phyloP scores from a whole-genome alignment of 2,113 vertebrate species.

The Macrotus californicus region DNA sequence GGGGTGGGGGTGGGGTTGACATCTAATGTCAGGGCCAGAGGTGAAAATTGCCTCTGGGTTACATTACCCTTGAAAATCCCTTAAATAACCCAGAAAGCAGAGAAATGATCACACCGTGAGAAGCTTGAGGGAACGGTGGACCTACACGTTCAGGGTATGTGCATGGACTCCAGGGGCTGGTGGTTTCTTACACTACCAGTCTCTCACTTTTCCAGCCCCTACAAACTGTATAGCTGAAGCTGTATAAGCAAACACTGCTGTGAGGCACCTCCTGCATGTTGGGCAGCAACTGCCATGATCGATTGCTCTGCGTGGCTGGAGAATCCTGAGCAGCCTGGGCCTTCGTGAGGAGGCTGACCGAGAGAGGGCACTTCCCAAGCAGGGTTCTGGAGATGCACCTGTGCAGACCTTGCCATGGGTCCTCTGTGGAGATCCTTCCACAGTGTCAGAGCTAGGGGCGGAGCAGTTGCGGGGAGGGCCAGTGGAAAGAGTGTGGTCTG shows the following conservation, averaged over 20 bases:
- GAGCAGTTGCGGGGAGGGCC: background rate
- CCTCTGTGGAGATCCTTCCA: background rate
- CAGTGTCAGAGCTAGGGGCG: background rate
- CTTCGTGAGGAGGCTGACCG: background rate
- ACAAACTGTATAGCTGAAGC: background rate
- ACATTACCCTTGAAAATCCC: background rate
- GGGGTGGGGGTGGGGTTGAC: background rate
- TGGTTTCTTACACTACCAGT: background rate
- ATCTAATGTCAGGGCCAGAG: background rate
- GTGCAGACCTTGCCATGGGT: no score
- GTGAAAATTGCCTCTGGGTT: background rate
- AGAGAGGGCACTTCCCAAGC: background rate
- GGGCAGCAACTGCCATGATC: background rate
- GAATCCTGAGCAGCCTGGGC: background rate
- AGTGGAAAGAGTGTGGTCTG: background rate
- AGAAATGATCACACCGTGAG: background rate
- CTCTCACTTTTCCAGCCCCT: background rate
- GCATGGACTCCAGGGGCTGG: background rate
- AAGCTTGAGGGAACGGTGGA: background rate
- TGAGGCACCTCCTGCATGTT: rapidly evolving
- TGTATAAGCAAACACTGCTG: background rate
- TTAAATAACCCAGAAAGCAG: background rate
- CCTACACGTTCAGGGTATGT: background rate
- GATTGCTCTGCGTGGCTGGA: background rate
- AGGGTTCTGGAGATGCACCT: background rate